Evolutionary conservation across 1,140 invertebrate species (phyloP).

Genomic region (Wiebesia pumilae): DNA sequence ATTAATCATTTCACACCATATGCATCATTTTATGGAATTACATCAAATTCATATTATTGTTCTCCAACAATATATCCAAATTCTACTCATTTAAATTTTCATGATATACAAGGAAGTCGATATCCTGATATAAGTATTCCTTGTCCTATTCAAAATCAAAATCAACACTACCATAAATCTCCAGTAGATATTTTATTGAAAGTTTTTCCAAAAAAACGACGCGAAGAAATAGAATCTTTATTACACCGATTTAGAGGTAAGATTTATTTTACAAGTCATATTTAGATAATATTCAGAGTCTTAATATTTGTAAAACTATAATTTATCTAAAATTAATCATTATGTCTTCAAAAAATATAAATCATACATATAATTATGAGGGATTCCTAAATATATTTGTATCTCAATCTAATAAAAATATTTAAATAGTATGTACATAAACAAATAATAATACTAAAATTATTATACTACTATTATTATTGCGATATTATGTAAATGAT

Average conservation of each 20-base stretch:
- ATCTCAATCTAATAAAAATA: too few relatives aligned
- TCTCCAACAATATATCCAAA: conserved; percentile 73
- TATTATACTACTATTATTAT: too few relatives aligned
- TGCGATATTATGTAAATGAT: too few relatives aligned
- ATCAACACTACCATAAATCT: conserved; percentile 75
- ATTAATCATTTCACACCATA: conserved; percentile 61
- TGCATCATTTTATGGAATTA: conserved; percentile 69
- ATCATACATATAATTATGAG: too few relatives aligned
- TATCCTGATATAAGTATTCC: conserved; percentile 61
- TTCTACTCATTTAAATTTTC: conserved; percentile 68
- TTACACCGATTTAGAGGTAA: conserved; percentile 81
- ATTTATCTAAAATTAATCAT: too few relatives aligned
- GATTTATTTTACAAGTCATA: neutral
- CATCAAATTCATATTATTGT: conserved; percentile 70
- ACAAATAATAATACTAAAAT: too few relatives aligned
- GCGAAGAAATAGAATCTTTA: conserved; percentile 88
- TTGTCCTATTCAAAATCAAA: conserved; percentile 68
- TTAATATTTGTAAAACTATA: too few relatives aligned
- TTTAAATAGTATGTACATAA: too few relatives aligned
- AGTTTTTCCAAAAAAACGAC: conserved; percentile 90
- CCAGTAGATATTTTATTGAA: conserved; percentile 85
- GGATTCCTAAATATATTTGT: too few relatives aligned
- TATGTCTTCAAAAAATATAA: too few relatives aligned
- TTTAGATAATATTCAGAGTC: too few relatives aligned
- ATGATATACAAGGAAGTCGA: conserved; percentile 68